A percentile compares a stretch with the other conserved stretches of the same genome.
phyloP scores from a whole-genome alignment of 2,888 invertebrate species.

The Heliconius sara region DNA sequence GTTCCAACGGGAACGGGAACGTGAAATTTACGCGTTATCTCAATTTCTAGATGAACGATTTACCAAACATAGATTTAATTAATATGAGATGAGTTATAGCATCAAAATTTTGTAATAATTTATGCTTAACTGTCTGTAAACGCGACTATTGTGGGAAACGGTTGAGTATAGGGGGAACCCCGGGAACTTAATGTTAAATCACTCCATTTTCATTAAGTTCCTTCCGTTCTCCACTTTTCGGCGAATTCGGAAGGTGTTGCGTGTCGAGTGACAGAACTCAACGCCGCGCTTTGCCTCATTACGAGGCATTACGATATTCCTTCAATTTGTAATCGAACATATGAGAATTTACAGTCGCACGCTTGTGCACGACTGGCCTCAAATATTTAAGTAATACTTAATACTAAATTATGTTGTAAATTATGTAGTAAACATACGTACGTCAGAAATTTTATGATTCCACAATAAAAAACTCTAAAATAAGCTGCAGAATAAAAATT shows the following conservation, averaged over 20 bases:
- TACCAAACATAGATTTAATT: constrained; percentile 32
- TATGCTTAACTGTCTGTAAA: too few species aligned
- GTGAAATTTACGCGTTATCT: constrained; percentile 33
- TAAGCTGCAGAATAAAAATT: not conserved
- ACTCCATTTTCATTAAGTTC: not conserved
- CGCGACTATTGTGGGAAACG: too few species aligned
- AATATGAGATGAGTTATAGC: constrained; percentile 13
- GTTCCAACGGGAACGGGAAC: constrained; percentile 27
- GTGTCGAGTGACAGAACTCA: not conserved
- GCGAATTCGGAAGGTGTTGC: not conserved
- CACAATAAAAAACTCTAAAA: not conserved
- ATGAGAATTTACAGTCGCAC: too few species aligned
- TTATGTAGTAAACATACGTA: not conserved
- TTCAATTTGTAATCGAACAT: too few species aligned
- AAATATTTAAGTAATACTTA: too few species aligned
- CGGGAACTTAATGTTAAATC: not conserved
- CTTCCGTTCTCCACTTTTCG: not conserved
- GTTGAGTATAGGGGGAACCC: not conserved
- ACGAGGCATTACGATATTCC: too few species aligned
- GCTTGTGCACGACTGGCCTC: too few species aligned
- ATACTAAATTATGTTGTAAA: not conserved
- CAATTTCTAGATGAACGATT: constrained; percentile 36
- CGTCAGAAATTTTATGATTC: not conserved
- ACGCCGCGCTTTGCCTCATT: too few species aligned
- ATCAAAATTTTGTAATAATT: not conserved